phyloP scores from a whole-genome alignment of 2,113 vertebrate genomes.

The Struthio camelus region DNA sequence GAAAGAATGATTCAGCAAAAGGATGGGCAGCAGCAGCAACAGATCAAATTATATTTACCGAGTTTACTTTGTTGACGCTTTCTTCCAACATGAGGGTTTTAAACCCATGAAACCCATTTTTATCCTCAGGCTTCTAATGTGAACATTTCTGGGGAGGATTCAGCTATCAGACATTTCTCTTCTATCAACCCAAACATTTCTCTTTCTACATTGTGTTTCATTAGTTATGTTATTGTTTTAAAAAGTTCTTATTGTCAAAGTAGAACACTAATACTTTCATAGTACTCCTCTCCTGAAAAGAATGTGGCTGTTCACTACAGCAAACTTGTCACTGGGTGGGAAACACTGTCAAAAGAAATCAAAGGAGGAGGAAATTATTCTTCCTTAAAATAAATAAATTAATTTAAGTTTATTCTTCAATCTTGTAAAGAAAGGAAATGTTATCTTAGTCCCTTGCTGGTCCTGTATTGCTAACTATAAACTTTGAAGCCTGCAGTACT shows the following conservation, averaged over 20 bases:
- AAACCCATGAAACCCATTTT: neutral
- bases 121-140: neutral
- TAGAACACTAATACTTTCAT: neutral
- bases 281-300: neutral
- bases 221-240: neutral
- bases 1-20: neutral
- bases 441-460: neutral
- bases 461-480: neutral
- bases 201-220: neutral
- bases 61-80: neutral
- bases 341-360: neutral
- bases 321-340: neutral
- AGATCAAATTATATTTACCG: neutral
- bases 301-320: neutral
- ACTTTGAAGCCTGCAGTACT: neutral
- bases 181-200: neutral
- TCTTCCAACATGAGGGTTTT: neutral
- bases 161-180: neutral
- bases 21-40: neutral
- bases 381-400: slow-evolving; percentile 2
- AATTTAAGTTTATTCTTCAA: neutral
- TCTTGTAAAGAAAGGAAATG: neutral
- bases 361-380: neutral
- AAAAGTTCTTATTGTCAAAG: neutral
- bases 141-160: neutral